phyloP scores from a whole-genome alignment of 2,888 invertebrate species.

The Diachrysia chrysitis region DNA sequence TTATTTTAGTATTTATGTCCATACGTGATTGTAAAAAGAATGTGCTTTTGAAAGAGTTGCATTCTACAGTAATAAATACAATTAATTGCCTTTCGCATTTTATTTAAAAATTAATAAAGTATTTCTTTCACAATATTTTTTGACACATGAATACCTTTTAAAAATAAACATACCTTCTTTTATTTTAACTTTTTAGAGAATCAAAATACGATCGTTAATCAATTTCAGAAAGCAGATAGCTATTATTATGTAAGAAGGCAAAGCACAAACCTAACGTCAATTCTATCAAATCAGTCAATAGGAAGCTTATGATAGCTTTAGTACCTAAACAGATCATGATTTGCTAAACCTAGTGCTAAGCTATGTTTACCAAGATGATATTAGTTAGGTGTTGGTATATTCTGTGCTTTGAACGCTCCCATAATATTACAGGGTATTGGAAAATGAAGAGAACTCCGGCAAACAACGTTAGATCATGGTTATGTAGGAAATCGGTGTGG shows the following conservation, averaged over 20 bases:
- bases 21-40: neutral
- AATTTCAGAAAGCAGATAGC: no score
- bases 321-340: neutral
- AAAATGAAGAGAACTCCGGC: neutral
- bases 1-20: neutral
- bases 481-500: neutral
- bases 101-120: neutral
- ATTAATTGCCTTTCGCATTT: neutral
- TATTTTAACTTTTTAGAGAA: no score
- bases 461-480: neutral
- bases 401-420: neutral
- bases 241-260: no score
- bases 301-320: neutral
- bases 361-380: neutral
- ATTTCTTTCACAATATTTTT: no score
- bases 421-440: neutral
- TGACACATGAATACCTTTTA: no score
- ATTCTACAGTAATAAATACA: neutral
- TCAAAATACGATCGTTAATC: no score
- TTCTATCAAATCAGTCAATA: neutral
- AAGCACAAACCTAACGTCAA: no score
- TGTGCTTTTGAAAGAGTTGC: neutral
- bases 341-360: neutral
- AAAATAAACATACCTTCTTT: no score
- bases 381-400: conserved; percentile 3